These are phyloP conservation scores for Nephrotoma flavescens DNA, from an alignment of 2,888 invertebrate genomes.

Conservation along the genomic window DNA sequence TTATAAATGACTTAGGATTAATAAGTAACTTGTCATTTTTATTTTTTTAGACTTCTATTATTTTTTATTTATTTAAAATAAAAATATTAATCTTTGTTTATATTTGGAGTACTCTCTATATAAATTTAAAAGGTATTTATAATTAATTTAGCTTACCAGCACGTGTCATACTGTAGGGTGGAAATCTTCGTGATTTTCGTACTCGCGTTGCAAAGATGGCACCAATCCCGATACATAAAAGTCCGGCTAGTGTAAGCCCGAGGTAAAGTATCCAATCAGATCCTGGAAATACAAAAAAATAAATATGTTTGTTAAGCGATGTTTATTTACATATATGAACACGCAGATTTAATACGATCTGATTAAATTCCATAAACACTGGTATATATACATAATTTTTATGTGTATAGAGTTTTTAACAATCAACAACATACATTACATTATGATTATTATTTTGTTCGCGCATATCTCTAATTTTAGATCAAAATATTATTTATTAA, in stretches of 20 bases:
- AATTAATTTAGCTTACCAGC: conserved; percentile 21
- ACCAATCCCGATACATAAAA: conserved; percentile 27
- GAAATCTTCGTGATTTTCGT: conserved; percentile 25
- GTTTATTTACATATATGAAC: background rate
- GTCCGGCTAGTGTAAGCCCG: conserved; percentile 28
- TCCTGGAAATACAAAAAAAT: conserved; percentile 17
- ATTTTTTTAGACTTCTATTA: background rate
- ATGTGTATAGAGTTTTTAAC: background rate
- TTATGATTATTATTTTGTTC: background rate
- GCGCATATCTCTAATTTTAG: background rate
- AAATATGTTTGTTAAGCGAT: background rate
- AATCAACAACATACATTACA: background rate
- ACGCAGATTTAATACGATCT: background rate
- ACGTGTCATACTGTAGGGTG: conserved; percentile 30
- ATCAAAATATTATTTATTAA: background rate
- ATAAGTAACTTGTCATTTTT: background rate
- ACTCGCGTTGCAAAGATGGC: conserved; percentile 27
- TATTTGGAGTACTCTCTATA: background rate
- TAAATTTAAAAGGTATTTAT: background rate
- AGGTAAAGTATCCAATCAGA: conserved; percentile 32
- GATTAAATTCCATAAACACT: background rate
- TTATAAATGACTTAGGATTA: background rate
- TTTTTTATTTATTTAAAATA: background rate
- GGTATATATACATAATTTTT: background rate
- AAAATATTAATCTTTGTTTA: background rate